Evolutionary conservation across 2,113 vertebrate genomes (phyloP), one percentile per base, ranked within the genome.

Genomic region (Probosciger aterrimus): DNA sequence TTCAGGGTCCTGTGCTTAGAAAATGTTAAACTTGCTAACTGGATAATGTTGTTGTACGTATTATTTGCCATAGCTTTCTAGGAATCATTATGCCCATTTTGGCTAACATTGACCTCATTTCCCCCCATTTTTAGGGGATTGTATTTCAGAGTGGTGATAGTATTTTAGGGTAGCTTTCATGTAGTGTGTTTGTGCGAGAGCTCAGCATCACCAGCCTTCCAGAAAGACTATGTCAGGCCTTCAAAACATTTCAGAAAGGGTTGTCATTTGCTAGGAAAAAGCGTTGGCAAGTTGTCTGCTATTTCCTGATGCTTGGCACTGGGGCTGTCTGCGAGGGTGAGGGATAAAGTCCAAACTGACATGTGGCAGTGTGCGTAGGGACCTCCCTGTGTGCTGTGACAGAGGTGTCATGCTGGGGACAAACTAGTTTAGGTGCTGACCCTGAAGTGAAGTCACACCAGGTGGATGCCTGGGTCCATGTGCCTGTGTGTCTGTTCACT

Each of bases 181-280:
- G 96, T 92, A 55, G 88, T 83, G 47, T 60, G 13, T 69, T 86
- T 43, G 6, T 85, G 49, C 5, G 4, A 80, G 82, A 91, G 52
- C 75, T 81, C 71, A 80, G 62, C 68, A 75, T 82, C 92, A 69
- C 11, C 31, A 90, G 33, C 80, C 52, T 78, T 85, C 35, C 47
- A 94, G 91, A 96, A 95, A 81, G 84, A 76, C 49, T 88, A 60
- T 18, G 7, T 59, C 69, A 79, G 88, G 92, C 82, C 89, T 95
- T 87, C 88, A 80, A 82, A 96, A 93, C 82, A 67, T 92, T 97
- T 96, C 95, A 94, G 95, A 64, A 90, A 92, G 96, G 80, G 92
- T 91, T 28, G 13, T 91, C 10, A 20, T 94, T 97, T 97, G 77
- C 96, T 95, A 71, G 96, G 96, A 97, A 86, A 46, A 97, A 94